phyloP scores from a whole-genome alignment of 2,797 vertebrate species.

The Parauchenoglanis punctatus region DNA sequence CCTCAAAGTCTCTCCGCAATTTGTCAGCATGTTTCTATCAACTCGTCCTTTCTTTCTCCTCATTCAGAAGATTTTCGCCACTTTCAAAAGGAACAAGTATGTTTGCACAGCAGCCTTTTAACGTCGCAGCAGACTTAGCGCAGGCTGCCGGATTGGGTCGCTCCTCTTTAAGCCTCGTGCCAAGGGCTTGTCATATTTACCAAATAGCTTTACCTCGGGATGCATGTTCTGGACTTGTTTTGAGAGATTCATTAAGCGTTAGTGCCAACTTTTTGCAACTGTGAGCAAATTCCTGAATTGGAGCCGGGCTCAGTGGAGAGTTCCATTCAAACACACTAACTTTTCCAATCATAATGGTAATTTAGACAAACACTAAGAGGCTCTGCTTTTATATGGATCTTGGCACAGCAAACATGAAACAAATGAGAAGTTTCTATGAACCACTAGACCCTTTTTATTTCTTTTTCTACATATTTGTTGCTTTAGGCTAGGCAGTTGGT shows the following conservation, averaged over 20 bases:
- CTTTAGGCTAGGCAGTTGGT: neutral
- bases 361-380: conserved; percentile 55
- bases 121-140: conserved; percentile 36
- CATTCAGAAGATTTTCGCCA: conserved; percentile 26
- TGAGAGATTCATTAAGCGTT: conserved; percentile 35
- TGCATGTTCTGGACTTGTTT: conserved; percentile 50
- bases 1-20: conserved; percentile 21
- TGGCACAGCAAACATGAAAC: conserved; percentile 38
- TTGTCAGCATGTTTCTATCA: conserved; percentile 48
- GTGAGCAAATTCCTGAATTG: conserved; percentile 35
- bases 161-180: conserved; percentile 34
- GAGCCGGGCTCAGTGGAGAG: conserved; percentile 22
- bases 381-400: conserved; percentile 61
- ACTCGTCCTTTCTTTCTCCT: neutral
- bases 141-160: conserved; percentile 19
- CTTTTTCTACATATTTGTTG: conserved; percentile 26
- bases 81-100: conserved; percentile 37
- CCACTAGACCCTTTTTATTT: neutral
- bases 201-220: conserved; percentile 46
- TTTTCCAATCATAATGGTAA: conserved; percentile 50
- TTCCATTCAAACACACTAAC: conserved; percentile 45
- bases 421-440: conserved; percentile 14
- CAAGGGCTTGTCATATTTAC: conserved; percentile 56
- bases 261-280: conserved; percentile 45
- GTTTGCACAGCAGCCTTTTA: conserved; percentile 51